These are phyloP conservation scores for Apistogramma diplotaenia DNA, from an alignment of 2,113 vertebrate species.

Conservation along the genomic window DNA sequence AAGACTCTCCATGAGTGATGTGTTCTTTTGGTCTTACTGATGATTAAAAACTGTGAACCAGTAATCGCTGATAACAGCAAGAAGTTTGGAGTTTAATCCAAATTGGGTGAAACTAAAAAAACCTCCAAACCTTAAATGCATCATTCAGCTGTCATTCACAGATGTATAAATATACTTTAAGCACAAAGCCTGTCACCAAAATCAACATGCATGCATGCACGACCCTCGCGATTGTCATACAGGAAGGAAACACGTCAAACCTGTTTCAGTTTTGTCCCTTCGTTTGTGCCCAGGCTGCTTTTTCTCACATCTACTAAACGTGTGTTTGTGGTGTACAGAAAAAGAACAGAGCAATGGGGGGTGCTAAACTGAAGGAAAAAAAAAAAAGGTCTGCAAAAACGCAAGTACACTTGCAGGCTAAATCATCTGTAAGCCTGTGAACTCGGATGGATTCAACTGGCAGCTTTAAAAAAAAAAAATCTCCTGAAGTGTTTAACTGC, in stretches of 20 bases:
- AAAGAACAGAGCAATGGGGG: neutral
- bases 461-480: neutral
- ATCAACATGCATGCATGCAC: neutral
- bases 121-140: neutral
- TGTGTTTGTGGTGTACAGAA: slow-evolving; percentile 36
- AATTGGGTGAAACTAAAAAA: neutral
- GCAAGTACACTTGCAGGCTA: neutral
- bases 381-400: neutral
- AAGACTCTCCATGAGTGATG: neutral
- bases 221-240: slow-evolving; percentile 56
- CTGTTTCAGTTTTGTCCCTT: neutral
- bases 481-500: neutral
- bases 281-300: slow-evolving; percentile 12
- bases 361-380: neutral
- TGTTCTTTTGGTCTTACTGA: neutral
- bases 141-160: neutral
- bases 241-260: slow-evolving; percentile 64
- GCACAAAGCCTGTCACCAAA: neutral
- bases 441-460: neutral
- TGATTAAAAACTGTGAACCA: neutral
- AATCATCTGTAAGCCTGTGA: neutral
- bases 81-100: neutral
- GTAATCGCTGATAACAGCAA: neutral
- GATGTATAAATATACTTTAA: neutral
- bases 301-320: neutral